Conservation (phyloP, 2,888 invertebrate species). For the Idaea biselata region DNA sequence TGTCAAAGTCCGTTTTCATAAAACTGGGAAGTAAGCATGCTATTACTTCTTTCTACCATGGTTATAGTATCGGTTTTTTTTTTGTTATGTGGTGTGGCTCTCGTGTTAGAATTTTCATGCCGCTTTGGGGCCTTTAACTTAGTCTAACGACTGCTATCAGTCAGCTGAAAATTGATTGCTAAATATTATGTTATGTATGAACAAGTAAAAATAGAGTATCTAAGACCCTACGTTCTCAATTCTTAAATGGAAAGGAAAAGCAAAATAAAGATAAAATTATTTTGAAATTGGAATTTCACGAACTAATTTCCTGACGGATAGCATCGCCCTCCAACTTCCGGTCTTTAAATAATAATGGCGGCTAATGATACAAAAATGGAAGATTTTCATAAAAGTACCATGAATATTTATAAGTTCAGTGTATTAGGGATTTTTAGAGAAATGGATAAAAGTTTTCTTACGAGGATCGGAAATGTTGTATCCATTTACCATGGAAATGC, state of each 20-base stretch:
- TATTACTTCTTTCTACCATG: no score
- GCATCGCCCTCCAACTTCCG: conserved; percentile 40
- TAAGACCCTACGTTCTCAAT: neutral
- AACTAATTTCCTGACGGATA: conserved; percentile 41
- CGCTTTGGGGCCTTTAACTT: no score
- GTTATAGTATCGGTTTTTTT: no score
- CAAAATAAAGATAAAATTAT: conserved; percentile 42
- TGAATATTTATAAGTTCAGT: conserved; percentile 27
- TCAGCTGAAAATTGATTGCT: no score
- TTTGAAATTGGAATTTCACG: conserved; percentile 54
- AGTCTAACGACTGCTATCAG: no score
- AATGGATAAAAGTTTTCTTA: conserved; percentile 4
- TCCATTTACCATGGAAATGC: conserved; percentile 4
- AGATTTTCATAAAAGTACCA: conserved; percentile 28
- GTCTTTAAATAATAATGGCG: conserved; percentile 53
- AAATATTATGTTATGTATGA: no score
- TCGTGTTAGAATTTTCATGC: no score
- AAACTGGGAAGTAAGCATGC: no score
- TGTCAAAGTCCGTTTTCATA: no score
- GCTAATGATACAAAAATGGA: conserved; percentile 55
- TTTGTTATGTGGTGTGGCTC: no score
- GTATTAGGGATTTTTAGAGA: neutral
- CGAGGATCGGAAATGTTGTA: neutral
- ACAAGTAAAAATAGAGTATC: neutral
- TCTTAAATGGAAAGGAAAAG: conserved; percentile 1